Conservation (phyloP, 1,140 invertebrate species). For the Drosophila sechellia region DNA sequence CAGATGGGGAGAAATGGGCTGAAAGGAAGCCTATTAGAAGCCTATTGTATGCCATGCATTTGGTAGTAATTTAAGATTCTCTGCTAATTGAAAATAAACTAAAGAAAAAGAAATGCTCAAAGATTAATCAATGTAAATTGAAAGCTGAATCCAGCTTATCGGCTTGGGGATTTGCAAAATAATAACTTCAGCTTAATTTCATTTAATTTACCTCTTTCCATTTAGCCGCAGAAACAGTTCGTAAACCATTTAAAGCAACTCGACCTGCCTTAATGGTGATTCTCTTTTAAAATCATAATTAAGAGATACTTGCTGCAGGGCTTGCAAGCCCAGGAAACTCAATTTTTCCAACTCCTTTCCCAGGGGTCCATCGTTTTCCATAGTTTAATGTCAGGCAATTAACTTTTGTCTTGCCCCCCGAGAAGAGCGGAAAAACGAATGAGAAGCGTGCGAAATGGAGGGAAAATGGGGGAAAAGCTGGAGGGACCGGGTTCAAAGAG, state of each 20-base stretch:
- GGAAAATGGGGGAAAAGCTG: conserved; percentile 2
- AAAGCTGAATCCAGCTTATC: too few species aligned
- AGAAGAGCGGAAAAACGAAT: conserved; percentile 19
- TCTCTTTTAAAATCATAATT: conserved; percentile 43
- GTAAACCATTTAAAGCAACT: conserved; percentile 22
- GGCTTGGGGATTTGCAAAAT: too few species aligned
- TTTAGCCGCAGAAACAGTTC: not conserved
- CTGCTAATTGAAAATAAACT: too few species aligned
- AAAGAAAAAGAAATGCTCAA: too few species aligned
- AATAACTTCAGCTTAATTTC: too few species aligned
- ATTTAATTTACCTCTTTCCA: too few species aligned
- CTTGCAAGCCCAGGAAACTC: conserved; percentile 19
- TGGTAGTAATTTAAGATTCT: too few species aligned
- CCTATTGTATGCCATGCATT: too few species aligned
- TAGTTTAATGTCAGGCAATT: conserved; percentile 82
- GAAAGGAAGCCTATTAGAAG: conserved; percentile 15
- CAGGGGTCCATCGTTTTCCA: conserved; percentile 59
- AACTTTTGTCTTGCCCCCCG: conserved; percentile 70
- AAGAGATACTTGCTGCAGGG: conserved; percentile 26
- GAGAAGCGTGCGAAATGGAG: conserved; percentile 5
- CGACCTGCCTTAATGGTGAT: conserved; percentile 19
- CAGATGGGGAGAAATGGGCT: conserved; percentile 2
- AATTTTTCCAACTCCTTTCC: conserved; percentile 3
- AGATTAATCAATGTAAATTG: too few species aligned
- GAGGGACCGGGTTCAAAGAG: conserved; percentile 6